Evolutionary conservation across 1,140 invertebrate species (phyloP).

Genomic region (Eueides isabella): DNA sequence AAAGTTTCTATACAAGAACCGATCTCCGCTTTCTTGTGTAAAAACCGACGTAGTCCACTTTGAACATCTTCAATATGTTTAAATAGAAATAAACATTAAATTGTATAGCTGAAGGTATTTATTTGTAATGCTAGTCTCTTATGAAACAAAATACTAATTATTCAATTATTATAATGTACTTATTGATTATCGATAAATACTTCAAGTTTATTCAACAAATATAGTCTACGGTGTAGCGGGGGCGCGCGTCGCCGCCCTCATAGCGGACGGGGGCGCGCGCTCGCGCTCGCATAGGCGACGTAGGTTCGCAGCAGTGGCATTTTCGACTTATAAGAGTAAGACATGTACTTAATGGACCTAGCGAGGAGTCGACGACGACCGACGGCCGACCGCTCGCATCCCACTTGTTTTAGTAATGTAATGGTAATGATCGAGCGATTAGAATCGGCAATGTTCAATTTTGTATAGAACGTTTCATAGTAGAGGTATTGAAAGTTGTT

Average conservation of each 20-base stretch:
- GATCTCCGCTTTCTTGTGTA: slow-evolving; percentile 60
- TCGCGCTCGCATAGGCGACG: slow-evolving; percentile 65
- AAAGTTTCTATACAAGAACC: slow-evolving; percentile 69
- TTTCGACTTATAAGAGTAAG: slow-evolving; percentile 77
- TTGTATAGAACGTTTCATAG: slow-evolving; percentile 81
- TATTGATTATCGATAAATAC: slow-evolving; percentile 82
- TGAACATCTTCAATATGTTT: slow-evolving; percentile 80
- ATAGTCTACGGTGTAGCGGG: slow-evolving; percentile 78
- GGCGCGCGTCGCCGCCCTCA: slow-evolving; percentile 31
- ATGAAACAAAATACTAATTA: slow-evolving; percentile 81
- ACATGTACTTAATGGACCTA: slow-evolving; percentile 75
- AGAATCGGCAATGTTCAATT: slow-evolving; percentile 81
- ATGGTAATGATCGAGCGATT: slow-evolving; percentile 65
- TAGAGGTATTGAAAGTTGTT: slow-evolving; percentile 79
- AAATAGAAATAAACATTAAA: slow-evolving; percentile 81
- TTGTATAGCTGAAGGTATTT: slow-evolving; percentile 82
- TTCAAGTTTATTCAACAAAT: slow-evolving; percentile 81
- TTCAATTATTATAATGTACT: slow-evolving; percentile 83
- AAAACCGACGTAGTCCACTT: slow-evolving; percentile 73
- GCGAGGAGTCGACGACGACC: slow-evolving; percentile 55
- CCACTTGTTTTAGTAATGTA: slow-evolving; percentile 75
- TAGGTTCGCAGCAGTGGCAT: slow-evolving; percentile 78
- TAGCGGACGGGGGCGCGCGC: slow-evolving; percentile 22
- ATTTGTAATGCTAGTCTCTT: slow-evolving; percentile 82
- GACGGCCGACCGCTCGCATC: slow-evolving; percentile 66